Evolutionary conservation across 2,888 invertebrate genomes (phyloP).

Genomic region (Creontiades dilutus): DNA sequence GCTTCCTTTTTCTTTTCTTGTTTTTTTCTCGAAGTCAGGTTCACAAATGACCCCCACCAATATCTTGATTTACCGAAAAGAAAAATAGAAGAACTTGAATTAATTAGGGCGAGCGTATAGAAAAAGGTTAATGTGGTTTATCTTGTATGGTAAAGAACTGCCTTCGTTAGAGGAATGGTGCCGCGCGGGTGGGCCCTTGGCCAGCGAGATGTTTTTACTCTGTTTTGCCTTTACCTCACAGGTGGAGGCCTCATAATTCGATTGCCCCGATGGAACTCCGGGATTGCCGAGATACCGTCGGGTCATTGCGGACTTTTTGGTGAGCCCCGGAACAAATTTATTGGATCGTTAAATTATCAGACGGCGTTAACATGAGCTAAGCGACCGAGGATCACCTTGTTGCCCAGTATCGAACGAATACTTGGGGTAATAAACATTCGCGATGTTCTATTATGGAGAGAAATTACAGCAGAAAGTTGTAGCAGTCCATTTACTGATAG

Average conservation of each 20-base stretch:
- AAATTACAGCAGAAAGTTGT: neutral
- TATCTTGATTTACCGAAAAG: conserved; percentile 14
- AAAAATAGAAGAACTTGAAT: conserved; percentile 12
- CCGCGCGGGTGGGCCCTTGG: conserved; percentile 26
- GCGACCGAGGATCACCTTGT: no score
- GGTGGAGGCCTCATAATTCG: conserved; percentile 22
- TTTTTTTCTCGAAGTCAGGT: neutral
- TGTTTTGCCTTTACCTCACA: neutral
- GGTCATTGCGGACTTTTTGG: neutral
- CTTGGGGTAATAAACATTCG: neutral
- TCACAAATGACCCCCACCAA: conserved; percentile 15
- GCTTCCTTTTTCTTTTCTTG: neutral
- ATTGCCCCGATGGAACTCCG: neutral
- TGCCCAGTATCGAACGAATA: neutral
- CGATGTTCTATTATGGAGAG: neutral
- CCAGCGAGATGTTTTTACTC: conserved; percentile 4
- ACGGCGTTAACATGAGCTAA: conserved; percentile 3
- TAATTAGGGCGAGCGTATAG: conserved; percentile 13
- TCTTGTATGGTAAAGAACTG: conserved; percentile 22
- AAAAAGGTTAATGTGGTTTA: conserved; percentile 28
- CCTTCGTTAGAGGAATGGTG: conserved; percentile 13
- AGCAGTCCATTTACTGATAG: no score
- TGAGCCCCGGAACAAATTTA: neutral
- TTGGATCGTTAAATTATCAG: conserved; percentile 17
- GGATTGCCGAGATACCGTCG: neutral